Evolutionary conservation across 2,113 vertebrate genomes (phyloP).

Genomic region (Tupaia chinensis): DNA sequence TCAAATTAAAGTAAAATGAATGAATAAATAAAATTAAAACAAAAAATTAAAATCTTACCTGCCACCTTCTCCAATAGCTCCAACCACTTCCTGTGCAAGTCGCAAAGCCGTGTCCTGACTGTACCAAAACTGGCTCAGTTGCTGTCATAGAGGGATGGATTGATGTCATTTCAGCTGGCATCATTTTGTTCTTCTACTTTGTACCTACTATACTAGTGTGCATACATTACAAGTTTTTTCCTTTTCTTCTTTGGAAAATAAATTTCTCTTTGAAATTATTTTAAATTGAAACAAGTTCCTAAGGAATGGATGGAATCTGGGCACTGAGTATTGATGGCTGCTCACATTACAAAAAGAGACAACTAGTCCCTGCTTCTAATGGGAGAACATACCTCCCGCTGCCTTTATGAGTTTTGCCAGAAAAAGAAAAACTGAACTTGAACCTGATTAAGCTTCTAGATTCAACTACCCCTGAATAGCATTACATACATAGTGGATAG

Average conservation of each 20-base stretch:
- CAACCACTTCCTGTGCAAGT: slow-evolving; percentile 91
- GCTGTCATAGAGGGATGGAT: slow-evolving; percentile 80
- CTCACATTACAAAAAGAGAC: not conserved
- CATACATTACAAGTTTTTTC: not conserved
- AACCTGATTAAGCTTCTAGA: not conserved
- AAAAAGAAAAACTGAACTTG: not conserved
- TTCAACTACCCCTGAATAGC: not conserved
- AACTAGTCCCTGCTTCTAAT: not conserved
- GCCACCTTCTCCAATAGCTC: slow-evolving; percentile 92
- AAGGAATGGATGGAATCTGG: not conserved
- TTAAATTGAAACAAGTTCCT: not conserved
- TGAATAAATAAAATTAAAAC: not conserved
- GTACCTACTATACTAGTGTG: not conserved
- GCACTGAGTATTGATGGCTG: not conserved
- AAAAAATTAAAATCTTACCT: slow-evolving; percentile 86
- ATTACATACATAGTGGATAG: not conserved
- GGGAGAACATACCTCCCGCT: not conserved
- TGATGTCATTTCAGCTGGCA: not conserved
- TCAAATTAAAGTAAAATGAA: too few relatives aligned
- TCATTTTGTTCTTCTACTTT: not conserved
- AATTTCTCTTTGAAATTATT: not conserved
- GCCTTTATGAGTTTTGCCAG: not conserved
- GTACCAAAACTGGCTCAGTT: slow-evolving; percentile 99
- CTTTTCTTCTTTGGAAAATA: not conserved
- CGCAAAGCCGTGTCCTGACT: slow-evolving; percentile 91